Base-by-base conservation (phyloP, 2,888 invertebrate genomes). In the Apomyelois bistriatella region DNA sequence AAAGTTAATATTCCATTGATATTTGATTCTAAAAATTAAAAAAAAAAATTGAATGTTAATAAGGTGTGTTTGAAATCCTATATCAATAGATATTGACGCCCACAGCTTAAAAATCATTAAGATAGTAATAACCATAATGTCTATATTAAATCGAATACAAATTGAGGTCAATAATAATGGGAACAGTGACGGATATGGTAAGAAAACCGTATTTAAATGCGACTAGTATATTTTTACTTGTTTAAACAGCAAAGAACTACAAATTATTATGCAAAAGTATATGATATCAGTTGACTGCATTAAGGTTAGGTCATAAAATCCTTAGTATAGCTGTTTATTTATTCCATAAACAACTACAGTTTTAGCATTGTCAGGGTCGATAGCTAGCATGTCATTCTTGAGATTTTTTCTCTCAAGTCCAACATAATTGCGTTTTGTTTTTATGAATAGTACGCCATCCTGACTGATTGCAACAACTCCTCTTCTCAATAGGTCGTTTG, bases 381-480 rank as follows among this genome's bases (percentile, higher is more conserved):
- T 3, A 15, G 15, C 46, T 46, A 10, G 46, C 46, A 32, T 46
- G 46, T 46, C 30, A 16, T 46, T 15, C 32, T n/a, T 28, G 52
- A 48, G 57, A 54, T 10, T 43, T 16, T 46, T 46, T 30, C 32
- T 32, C 30, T 16, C 15, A 46, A 32, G 10, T 35, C 32, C 32
- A 30, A 13, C 46, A 46, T 46, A 46, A 46, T 46, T 46, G 16
- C 46, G 35, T 46, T 22, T 46, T 46, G 12, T 46, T 46, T 32
- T 28, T 13, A 10, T 10, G 32, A 46, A 30, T 30, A n/a, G 13
- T 40, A 12, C 9, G 46, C 32, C 70, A 74, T 76, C 76, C 76
- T 75, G 70, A 70, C 74, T 64, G 66, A 75, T 75, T 76, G 70
- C 73, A 55, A 61, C 71, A 75, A 49, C 56, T 57, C 55, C 60